phyloP scores from a whole-genome alignment of 2,888 invertebrate species.

The Neoascia interrupta region DNA sequence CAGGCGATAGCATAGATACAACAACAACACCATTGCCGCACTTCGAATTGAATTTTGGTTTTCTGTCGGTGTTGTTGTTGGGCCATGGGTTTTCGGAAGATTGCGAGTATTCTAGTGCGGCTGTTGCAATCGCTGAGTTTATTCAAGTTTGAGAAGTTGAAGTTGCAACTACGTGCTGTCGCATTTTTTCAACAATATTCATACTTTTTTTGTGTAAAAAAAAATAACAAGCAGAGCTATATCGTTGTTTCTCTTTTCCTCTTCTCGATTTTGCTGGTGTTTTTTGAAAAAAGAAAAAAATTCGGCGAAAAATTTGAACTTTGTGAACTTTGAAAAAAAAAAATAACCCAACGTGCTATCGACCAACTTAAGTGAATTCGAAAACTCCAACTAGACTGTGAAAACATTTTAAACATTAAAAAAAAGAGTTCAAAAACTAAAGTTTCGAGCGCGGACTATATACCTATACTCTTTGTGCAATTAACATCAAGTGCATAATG shows the following conservation, averaged over 20 bases:
- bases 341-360: not conserved
- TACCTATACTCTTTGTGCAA: constrained; percentile 1
- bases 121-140: constrained; percentile 65
- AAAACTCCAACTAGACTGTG: constrained; percentile 24
- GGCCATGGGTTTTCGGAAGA: constrained; percentile 45
- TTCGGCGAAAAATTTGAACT: not conserved
- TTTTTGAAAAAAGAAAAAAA: not conserved
- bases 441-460: not conserved
- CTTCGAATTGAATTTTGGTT: constrained; percentile 49
- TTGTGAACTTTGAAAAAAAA: not conserved
- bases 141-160: constrained; percentile 70
- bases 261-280: not conserved
- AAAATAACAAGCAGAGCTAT: constrained; percentile 9
- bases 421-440: too few relatives aligned
- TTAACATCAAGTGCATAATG: constrained; percentile 11
- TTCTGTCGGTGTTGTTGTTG: constrained; percentile 9
- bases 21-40: constrained; percentile 47
- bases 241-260: constrained; percentile 15
- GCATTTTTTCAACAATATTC: constrained; percentile 46
- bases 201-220: constrained; percentile 36
- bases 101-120: constrained; percentile 66
- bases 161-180: constrained; percentile 67
- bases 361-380: not conserved
- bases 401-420: too few relatives aligned
- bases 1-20: constrained; percentile 36